Conservation (phyloP, 2,888 invertebrate genomes). For the Dryococelus australis region DNA sequence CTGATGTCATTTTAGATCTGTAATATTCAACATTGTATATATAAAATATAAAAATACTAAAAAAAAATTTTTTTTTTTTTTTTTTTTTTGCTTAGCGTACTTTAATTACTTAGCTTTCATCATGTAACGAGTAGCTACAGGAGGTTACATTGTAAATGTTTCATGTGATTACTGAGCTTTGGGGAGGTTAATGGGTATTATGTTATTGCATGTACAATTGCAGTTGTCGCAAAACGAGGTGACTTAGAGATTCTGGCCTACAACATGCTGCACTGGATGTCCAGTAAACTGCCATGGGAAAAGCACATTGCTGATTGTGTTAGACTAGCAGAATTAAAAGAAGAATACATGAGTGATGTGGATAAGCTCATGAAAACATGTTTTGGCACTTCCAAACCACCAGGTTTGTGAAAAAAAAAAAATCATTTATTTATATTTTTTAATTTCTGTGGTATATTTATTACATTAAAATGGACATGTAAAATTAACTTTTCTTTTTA, state of each 20-base stretch:
- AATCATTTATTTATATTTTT: conserved; percentile 30
- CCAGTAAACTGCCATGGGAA: conserved; percentile 86
- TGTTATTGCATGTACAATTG: background rate
- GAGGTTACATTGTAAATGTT: too few species aligned
- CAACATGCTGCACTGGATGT: conserved; percentile 93
- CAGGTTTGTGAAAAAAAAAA: conserved; percentile 52
- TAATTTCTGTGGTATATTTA: conserved; percentile 34
- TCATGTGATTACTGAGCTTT: too few species aligned
- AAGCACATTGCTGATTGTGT: conserved; percentile 66
- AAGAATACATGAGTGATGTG: conserved; percentile 69
- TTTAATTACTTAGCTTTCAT: too few species aligned
- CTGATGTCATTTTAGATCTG: too few species aligned
- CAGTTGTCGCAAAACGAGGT: conserved; percentile 75
- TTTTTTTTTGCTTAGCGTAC: too few species aligned
- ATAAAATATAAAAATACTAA: too few species aligned
- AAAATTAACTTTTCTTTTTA: conserved; percentile 23
- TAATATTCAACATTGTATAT: too few species aligned
- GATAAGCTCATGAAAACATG: conserved; percentile 58
- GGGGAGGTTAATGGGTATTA: too few species aligned
- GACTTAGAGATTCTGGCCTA: conserved; percentile 95
- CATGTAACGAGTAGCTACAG: too few species aligned
- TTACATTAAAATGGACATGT: conserved; percentile 28
- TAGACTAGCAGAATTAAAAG: conserved; percentile 73
- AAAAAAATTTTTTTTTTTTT: too few species aligned
- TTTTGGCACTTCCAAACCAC: conserved; percentile 56